Base-by-base conservation (phyloP, 2,888 invertebrate genomes). In the Iselma pallidipennis region DNA sequence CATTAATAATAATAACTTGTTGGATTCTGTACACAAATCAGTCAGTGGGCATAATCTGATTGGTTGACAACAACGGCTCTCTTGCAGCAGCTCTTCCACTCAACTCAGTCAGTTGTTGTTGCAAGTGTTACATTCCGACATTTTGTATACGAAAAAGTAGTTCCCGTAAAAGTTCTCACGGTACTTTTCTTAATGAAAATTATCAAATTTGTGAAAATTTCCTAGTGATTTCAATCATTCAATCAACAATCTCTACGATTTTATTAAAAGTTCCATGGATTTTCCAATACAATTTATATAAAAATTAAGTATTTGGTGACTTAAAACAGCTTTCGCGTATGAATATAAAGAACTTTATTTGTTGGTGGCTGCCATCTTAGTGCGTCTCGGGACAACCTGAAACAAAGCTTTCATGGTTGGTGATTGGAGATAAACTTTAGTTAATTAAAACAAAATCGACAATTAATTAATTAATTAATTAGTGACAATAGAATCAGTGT, bases 281-380 rank as follows among this genome's bases (percentile, higher is more conserved):
- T 37, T 4, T 6, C 4, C 42, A 16, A 4, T 37, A 14, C 4
- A 37, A n/a, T 14, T 16, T 37, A 16, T 16, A 0, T 4, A 16
- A 4, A 10, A 3, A 2, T 48, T 48, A 16, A 19, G 49, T 33
- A 55, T 52, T 31, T n/a, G n/a, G n/a, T n/a, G n/a, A n/a, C n/a
- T n/a, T n/a, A n/a, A 14, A 9, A 49, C 45, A 53, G 28, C 49
- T 54, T 48, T 29, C 59, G 79, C 79, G 80, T 78, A 80, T 76
- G 76, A 76, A 75, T 73, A 74, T 70, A 66, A 64, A 62, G 68
- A 69, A 23, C 45, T 45, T 73, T 59, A 69, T 67, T 65, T 64
- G n/a, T n/a, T n/a, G n/a, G n/a, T n/a, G 73, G 73, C 77, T 72
- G 80, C 81, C 81, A 81, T 81, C 74, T 80, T 80, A 74, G 74